Conservation (phyloP, 2,888 invertebrate genomes). For the Gerosis bhagava region DNA sequence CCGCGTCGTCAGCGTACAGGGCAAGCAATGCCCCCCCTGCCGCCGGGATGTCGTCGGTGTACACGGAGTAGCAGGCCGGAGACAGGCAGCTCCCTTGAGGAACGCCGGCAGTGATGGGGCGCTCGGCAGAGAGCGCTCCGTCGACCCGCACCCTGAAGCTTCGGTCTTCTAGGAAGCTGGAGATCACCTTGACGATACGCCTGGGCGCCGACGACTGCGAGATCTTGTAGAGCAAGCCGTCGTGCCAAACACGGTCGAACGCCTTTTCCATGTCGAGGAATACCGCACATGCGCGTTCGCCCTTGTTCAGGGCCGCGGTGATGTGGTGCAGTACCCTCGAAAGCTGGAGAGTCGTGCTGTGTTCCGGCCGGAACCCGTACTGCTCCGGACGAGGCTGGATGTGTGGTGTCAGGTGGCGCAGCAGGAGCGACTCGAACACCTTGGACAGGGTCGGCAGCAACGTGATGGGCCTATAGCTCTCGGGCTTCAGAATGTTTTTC, state of each 20-base stretch:
- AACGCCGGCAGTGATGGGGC: constrained; percentile 32
- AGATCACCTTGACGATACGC: constrained; percentile 21
- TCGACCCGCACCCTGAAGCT: constrained; percentile 32
- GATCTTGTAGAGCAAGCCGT: constrained; percentile 39
- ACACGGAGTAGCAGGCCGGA: constrained; percentile 25
- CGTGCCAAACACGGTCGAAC: constrained; percentile 43
- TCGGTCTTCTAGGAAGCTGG: constrained; percentile 31
- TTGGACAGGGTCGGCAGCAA: too few relatives aligned
- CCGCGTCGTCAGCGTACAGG: too few relatives aligned
- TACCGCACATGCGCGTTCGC: constrained; percentile 20
- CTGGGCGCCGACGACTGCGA: constrained; percentile 15
- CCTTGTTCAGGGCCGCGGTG: constrained; percentile 28
- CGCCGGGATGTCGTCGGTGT: too few relatives aligned
- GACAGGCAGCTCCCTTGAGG: constrained; percentile 34
- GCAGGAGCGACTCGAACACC: too few relatives aligned
- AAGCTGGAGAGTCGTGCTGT: constrained; percentile 33
- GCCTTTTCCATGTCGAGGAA: too few relatives aligned
- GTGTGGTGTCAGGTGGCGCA: neutral
- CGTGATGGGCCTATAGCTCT: too few relatives aligned
- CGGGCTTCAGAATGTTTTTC: too few relatives aligned
- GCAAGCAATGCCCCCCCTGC: constrained; percentile 15
- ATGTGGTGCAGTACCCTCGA: constrained; percentile 35
- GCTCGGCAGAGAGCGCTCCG: too few relatives aligned
- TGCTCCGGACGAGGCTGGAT: neutral
- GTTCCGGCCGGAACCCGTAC: neutral